phyloP scores from a whole-genome alignment of 1,140 invertebrate species.

The Pogonus chalceus region DNA sequence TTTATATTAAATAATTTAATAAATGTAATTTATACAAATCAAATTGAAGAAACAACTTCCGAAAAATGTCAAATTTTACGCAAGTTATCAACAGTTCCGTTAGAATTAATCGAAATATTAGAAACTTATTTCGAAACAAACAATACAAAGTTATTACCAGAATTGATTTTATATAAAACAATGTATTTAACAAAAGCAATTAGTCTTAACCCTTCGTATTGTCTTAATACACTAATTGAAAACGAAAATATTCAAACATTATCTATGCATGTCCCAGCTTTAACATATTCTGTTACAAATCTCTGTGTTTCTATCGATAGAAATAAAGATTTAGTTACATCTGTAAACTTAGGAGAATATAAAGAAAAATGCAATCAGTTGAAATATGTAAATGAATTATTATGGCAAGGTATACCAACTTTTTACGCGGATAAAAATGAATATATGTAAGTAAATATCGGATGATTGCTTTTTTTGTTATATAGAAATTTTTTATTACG shows the following conservation, averaged over 20 bases:
- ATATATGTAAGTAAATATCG: slow-evolving; percentile 5
- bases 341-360: slow-evolving; percentile 32
- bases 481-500: too few species aligned
- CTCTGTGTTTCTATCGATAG: background rate
- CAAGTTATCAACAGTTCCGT: background rate
- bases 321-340: slow-evolving; percentile 15
- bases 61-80: background rate
- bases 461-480: too few species aligned
- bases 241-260: background rate
- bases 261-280: background rate
- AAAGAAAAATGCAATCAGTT: slow-evolving; percentile 32
- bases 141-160: background rate
- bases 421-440: slow-evolving; percentile 31
- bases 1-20: background rate
- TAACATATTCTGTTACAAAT: background rate
- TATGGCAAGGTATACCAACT: slow-evolving; percentile 41
- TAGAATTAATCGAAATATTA: background rate
- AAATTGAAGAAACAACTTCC: background rate
- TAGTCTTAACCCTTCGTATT: background rate
- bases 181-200: background rate
- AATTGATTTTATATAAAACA: background rate
- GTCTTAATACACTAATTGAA: background rate
- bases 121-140: background rate
- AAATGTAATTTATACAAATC: background rate
- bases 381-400: slow-evolving; percentile 32